Conservation (phyloP, 2,797 vertebrate species). For the Gadopsis bispinosus region DNA sequence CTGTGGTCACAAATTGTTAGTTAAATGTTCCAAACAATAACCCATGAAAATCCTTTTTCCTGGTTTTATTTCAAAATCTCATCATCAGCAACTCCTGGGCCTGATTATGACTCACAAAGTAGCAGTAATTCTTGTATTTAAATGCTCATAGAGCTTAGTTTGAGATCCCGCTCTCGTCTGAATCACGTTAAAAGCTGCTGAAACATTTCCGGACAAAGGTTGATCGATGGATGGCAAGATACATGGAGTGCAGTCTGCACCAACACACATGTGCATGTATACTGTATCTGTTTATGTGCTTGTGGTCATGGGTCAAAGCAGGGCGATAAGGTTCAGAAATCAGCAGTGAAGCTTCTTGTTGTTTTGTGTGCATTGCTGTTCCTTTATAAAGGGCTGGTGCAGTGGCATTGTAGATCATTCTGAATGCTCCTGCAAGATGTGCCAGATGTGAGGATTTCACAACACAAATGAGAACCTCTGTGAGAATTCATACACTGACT, state of each 20-base stretch:
- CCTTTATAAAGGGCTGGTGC: conserved; percentile 8
- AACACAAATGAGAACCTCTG: neutral
- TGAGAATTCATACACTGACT: conserved; percentile 26
- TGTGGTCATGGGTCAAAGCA: conserved; percentile 50
- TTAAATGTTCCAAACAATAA: conserved; percentile 23
- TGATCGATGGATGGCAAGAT: conserved; percentile 59
- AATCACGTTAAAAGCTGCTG: conserved; percentile 50
- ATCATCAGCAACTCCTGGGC: conserved; percentile 26
- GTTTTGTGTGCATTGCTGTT: conserved; percentile 25
- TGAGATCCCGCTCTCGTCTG: conserved; percentile 34
- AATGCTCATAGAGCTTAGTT: conserved; percentile 30
- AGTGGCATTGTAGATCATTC: conserved; percentile 26
- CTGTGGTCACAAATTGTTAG: conserved; percentile 5
- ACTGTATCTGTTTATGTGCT: conserved; percentile 49
- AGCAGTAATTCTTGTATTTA: conserved; percentile 37
- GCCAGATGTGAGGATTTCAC: conserved; percentile 57
- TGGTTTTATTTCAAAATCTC: conserved; percentile 43
- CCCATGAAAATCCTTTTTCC: conserved; percentile 36
- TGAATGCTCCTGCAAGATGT: conserved; percentile 22
- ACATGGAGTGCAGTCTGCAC: conserved; percentile 34
- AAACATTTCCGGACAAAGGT: conserved; percentile 46
- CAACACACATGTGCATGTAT: conserved; percentile 44
- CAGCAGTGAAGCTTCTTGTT: conserved; percentile 23
- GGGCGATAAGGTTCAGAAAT: conserved; percentile 59
- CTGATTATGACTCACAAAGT: conserved; percentile 52